A percentile compares a stretch with the other conserved stretches of the same genome.
Conservation (phyloP, 1,140 invertebrate species). For the Diabrotica undecimpunctata region DNA sequence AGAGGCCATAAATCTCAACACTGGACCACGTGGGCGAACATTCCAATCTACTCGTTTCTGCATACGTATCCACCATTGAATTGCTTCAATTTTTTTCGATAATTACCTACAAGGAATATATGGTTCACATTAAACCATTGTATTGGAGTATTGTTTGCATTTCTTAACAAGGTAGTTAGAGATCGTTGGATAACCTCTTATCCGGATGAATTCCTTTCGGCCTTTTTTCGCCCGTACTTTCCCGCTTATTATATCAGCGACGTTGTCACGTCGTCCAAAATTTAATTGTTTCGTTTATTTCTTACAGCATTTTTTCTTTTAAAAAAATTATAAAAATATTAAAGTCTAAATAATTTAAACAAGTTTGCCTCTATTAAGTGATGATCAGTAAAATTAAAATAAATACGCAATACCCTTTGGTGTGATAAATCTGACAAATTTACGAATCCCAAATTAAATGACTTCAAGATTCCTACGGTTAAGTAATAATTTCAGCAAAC, state of each 20-base stretch:
- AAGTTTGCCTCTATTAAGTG: too few relatives aligned
- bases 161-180: conserved; percentile 2
- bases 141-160: not conserved
- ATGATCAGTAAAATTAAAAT: too few relatives aligned
- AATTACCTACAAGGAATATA: conserved; percentile 2
- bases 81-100: conserved; percentile 3
- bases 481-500: too few relatives aligned
- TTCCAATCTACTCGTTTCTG: conserved; percentile 2
- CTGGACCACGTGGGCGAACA: not conserved
- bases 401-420: too few relatives aligned
- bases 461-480: too few relatives aligned
- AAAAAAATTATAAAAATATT: too few relatives aligned
- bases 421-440: too few relatives aligned
- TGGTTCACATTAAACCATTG: not conserved
- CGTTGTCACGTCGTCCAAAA: not conserved
- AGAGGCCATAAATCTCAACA: not conserved
- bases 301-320: too few relatives aligned
- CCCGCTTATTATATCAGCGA: not conserved
- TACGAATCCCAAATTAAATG: too few relatives aligned
- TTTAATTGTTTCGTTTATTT: too few relatives aligned
- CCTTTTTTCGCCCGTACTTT: not conserved
- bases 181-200: not conserved
- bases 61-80: not conserved
- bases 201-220: not conserved
- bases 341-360: too few relatives aligned